Conservation (phyloP, 2,888 invertebrate genomes). For the Vannuccia rotundouncinata region DNA sequence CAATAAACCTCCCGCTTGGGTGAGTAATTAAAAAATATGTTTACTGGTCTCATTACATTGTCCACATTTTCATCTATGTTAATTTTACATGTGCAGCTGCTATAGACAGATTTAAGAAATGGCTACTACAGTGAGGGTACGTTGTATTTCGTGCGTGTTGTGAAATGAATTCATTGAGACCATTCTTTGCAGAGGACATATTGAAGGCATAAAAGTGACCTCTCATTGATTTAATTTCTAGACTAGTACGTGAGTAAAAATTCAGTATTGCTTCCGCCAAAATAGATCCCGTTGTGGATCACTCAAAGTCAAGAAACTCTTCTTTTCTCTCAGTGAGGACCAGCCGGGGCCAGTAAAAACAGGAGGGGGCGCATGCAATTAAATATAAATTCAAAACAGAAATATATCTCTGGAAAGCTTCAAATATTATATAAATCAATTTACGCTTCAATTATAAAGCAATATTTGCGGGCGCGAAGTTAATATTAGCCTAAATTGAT, state of each 20-base stretch:
- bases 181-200: background rate
- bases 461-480: too few relatives aligned
- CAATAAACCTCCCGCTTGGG: constrained; percentile 31
- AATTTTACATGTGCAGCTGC: constrained; percentile 31
- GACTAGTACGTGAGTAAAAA: background rate
- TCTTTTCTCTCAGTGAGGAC: too few relatives aligned
- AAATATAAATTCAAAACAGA: too few relatives aligned
- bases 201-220: background rate
- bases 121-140: background rate
- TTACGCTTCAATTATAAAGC: too few relatives aligned
- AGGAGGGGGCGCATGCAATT: too few relatives aligned
- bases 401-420: too few relatives aligned
- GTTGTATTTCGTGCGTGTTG: background rate
- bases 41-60: constrained; percentile 25
- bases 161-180: background rate
- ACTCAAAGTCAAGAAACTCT: constrained; percentile 36
- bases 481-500: too few relatives aligned
- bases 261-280: constrained; percentile 6
- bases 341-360: too few relatives aligned
- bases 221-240: too few relatives aligned
- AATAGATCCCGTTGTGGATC: constrained; percentile 24
- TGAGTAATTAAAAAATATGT: constrained; percentile 34
- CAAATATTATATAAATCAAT: too few relatives aligned
- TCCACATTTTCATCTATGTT: constrained; percentile 29
- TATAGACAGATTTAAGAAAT: background rate